Percentiles rank a stretch among this genome's conserved stretches.
phyloP scores from a whole-genome alignment of 2,797 vertebrate species.

The Megaceryle alcyon region DNA sequence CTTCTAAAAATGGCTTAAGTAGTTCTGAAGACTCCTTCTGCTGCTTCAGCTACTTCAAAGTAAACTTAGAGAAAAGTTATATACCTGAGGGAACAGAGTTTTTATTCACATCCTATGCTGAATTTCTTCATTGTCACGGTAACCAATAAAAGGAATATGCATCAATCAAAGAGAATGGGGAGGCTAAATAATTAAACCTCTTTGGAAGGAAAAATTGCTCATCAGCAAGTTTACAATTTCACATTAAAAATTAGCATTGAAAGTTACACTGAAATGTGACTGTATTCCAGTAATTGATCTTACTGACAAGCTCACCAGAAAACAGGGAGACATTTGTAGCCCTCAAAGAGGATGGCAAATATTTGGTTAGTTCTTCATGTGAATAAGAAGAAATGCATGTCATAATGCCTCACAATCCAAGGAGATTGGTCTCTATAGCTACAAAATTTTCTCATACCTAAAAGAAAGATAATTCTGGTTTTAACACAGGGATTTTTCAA shows the following conservation, averaged over 20 bases:
- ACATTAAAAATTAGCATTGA: neutral
- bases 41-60: slow-evolving; percentile 16
- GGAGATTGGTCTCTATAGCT: neutral
- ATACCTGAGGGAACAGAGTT: neutral
- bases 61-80: slow-evolving; percentile 7
- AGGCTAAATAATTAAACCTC: slow-evolving; percentile 33
- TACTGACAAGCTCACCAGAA: neutral
- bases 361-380: neutral
- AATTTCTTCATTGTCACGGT: neutral
- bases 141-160: neutral
- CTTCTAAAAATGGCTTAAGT: neutral
- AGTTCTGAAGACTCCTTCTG: neutral
- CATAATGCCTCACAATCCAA: fast-evolving
- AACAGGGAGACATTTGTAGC: neutral
- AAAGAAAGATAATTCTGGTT: neutral
- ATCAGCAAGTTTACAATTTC: slow-evolving; percentile 21
- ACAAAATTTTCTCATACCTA: neutral
- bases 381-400: neutral
- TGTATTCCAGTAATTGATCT: neutral
- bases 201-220: slow-evolving; percentile 27
- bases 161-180: neutral
- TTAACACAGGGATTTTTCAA: neutral
- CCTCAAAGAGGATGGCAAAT: neutral
- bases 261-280: neutral
- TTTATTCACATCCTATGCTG: neutral